These are phyloP conservation scores for Enteromius trimaculatus DNA, from an alignment of 2,797 vertebrate species.

Conservation along the genomic window DNA sequence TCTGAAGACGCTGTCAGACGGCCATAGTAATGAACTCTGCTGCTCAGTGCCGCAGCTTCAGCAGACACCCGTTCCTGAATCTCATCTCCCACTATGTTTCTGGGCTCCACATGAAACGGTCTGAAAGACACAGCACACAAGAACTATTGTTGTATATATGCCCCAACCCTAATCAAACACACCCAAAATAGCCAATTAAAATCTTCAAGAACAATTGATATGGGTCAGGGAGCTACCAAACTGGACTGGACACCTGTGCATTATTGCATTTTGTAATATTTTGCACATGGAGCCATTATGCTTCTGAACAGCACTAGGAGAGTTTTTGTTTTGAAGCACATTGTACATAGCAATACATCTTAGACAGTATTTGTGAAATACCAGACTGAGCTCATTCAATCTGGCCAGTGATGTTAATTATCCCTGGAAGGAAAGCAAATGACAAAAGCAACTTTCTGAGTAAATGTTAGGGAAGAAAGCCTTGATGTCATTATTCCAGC, in stretches of 20 bases:
- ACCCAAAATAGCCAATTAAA: neutral
- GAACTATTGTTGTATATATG: no score
- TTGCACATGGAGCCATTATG: neutral
- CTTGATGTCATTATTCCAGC: neutral
- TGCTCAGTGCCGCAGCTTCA: constrained; percentile 91
- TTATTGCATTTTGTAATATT: neutral
- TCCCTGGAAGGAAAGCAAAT: constrained; percentile 19
- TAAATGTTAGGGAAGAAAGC: no score
- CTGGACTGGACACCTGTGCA: no score
- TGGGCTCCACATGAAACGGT: constrained; percentile 91
- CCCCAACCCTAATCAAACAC: neutral
- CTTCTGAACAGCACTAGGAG: neutral
- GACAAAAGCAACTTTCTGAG: neutral
- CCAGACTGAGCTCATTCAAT: constrained; percentile 70
- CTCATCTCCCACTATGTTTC: constrained; percentile 82
- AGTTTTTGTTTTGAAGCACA: neutral
- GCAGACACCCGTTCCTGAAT: constrained; percentile 83
- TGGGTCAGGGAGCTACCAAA: neutral
- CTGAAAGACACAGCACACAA: constrained; percentile 67
- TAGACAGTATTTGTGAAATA: constrained; percentile 76
- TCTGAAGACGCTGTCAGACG: constrained; percentile 85
- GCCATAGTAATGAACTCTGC: constrained; percentile 92
- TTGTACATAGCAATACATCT: constrained; percentile 33
- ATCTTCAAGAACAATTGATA: neutral
- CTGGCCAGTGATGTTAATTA: constrained; percentile 42